These are phyloP conservation scores for Potamarius usumacintae DNA, from an alignment of 2,113 vertebrate genomes.

Conservation along the genomic window DNA sequence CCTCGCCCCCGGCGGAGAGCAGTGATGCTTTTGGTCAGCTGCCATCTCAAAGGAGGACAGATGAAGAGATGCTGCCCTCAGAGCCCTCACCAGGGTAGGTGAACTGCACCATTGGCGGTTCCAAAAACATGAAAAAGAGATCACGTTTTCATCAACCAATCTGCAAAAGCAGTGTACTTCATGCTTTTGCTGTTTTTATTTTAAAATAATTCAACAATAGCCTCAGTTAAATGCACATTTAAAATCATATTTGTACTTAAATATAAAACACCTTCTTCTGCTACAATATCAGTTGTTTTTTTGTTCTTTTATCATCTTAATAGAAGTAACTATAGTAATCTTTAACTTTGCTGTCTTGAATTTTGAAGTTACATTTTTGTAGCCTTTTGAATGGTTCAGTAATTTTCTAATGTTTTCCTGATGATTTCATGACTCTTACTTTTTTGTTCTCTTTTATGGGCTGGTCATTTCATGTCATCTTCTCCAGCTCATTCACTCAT, in stretches of 20 bases:
- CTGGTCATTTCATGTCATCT: constrained; percentile 47
- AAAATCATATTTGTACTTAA: constrained; percentile 12
- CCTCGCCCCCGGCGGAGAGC: constrained; percentile 82
- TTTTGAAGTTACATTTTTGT: constrained; percentile 8
- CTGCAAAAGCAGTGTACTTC: constrained; percentile 41
- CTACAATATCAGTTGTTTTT: background rate
- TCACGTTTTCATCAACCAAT: constrained; percentile 43
- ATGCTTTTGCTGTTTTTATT: constrained; percentile 46
- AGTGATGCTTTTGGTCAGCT: constrained; percentile 92
- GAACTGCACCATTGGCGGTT: constrained; percentile 67
- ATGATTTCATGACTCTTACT: constrained; percentile 46
- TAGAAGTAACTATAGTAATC: background rate
- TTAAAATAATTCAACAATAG: constrained; percentile 21
- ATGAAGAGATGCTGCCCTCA: constrained; percentile 93
- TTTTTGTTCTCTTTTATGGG: constrained; percentile 50
- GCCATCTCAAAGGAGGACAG: constrained; percentile 85
- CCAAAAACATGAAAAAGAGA: constrained; percentile 62
- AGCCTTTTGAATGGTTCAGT: constrained; percentile 33
- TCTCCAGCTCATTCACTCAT: constrained; percentile 46
- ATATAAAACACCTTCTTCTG: background rate
- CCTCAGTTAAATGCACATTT: constrained; percentile 29
- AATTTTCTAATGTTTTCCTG: constrained; percentile 41
- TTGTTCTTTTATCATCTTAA: background rate
- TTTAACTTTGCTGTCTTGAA: background rate
- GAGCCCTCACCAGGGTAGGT: constrained; percentile 97